Conservation (phyloP, 2,797 vertebrate species). For the Diplodus sargus region DNA sequence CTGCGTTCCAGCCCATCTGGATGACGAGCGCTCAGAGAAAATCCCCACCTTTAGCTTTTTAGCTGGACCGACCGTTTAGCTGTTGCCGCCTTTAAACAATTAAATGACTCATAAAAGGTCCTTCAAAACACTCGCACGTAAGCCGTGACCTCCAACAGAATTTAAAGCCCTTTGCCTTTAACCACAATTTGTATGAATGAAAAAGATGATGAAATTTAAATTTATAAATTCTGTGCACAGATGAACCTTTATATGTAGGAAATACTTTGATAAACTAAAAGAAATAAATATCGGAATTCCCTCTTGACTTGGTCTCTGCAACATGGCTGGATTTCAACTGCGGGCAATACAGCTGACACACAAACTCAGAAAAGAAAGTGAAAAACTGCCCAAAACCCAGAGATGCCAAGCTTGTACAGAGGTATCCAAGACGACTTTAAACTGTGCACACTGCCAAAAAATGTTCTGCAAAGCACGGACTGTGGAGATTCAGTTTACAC, state of each 20-base stretch:
- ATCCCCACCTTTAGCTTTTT: slow-evolving; percentile 62
- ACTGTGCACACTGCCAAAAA: background rate
- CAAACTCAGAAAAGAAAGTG: background rate
- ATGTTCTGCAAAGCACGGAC: background rate
- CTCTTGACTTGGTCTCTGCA: background rate
- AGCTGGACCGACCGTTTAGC: slow-evolving; percentile 25
- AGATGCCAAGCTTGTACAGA: too few relatives aligned
- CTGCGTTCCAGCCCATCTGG: slow-evolving; percentile 75
- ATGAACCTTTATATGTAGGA: background rate
- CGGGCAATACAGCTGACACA: background rate
- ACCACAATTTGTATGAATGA: background rate
- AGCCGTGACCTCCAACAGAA: background rate
- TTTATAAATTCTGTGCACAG: background rate
- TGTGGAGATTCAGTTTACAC: background rate
- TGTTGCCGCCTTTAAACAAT: slow-evolving; percentile 17
- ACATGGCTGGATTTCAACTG: background rate
- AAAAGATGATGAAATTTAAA: background rate
- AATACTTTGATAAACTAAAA: background rate
- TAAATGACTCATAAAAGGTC: slow-evolving; percentile 29
- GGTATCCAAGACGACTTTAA: background rate
- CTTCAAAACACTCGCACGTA: background rate
- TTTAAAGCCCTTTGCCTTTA: background rate
- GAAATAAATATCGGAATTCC: background rate
- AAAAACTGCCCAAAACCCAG: background rate
- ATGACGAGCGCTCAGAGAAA: slow-evolving; percentile 62